Percentiles rank a stretch among this genome's conserved stretches.
Evolutionary conservation across 2,113 vertebrate genomes (phyloP).

Genomic region (Sarotherodon lohbergeri): DNA sequence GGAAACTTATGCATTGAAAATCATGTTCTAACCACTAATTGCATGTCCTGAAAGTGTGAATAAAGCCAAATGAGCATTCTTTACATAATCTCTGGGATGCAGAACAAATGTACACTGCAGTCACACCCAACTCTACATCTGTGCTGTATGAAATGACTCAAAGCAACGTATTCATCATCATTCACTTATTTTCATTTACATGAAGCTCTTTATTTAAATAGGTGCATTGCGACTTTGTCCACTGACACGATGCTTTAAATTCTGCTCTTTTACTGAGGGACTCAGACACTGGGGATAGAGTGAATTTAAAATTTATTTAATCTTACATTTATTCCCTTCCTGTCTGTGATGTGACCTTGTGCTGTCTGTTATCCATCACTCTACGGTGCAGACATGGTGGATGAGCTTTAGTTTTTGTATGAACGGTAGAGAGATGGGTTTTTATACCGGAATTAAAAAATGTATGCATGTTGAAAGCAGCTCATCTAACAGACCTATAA

Average conservation of each 20-base stretch:
- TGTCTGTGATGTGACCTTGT: constrained; percentile 15
- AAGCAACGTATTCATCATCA: neutral
- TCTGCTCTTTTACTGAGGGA: neutral
- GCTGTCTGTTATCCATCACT: constrained; percentile 19
- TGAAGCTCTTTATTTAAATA: neutral
- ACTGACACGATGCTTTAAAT: neutral
- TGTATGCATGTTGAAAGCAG: neutral
- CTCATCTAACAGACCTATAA: neutral
- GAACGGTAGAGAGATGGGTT: neutral
- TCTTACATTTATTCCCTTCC: neutral
- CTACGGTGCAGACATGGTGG: neutral
- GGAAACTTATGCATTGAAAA: accelerated
- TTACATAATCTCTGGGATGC: neutral
- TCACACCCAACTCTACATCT: accelerated
- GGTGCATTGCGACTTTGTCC: neutral
- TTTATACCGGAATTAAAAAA: neutral
- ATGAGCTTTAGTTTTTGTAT: neutral
- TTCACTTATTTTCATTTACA: neutral
- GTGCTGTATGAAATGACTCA: neutral
- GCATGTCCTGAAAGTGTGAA: neutral
- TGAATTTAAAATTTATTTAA: constrained; percentile 1
- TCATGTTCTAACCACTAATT: neutral
- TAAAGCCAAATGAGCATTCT: neutral
- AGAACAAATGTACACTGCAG: neutral
- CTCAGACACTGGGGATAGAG: neutral